Base-by-base conservation (phyloP, 2,888 invertebrate species). In the Drosophila histrio region DNA sequence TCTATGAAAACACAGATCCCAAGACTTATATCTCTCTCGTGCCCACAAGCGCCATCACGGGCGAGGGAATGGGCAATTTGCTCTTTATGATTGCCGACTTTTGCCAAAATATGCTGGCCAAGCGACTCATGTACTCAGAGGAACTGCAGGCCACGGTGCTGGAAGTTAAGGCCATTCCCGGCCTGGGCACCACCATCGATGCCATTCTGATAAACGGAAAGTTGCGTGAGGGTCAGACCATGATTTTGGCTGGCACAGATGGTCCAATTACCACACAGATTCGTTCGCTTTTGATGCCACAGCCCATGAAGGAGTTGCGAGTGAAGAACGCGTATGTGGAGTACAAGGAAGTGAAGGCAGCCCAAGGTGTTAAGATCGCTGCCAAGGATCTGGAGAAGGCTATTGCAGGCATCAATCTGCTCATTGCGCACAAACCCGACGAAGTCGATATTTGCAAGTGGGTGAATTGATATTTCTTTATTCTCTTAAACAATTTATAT, bases 21-120 rank as follows among this genome's bases (percentile, higher is more conserved):
- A 95, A 97, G 58, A 96, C 96, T 44, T 99, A 99, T 90, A 96
- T 99, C 38, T 98, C 98, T 0, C 93, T 99, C 88, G 96, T 99
- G 9, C 99, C 99, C 0, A 99, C 99, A 0, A 99, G 99, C 61
- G 99, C 99, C 0, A 97, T 98, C 74, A 96, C 97, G 0, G 99
- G 99, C 17, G 99, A 99, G 91, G 99, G 98, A 38, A 98, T 99
- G 97, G 99, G 99, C 53, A 99, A 99, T 92, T 92, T 99, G 53
- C 94, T 99, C 79, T 96, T 97, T 17, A 94, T 99, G 88, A 97
- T 99, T 74, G 96, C 98, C 47, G 96, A 98, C 79, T 96, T 96
- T 47, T 97, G 98, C 77, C 99, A 99, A 92, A 96, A 95, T 17
- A 95, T 96, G 89, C 92, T 99, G 87, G 95, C 97, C 63, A 97